Evolutionary conservation across 2,888 invertebrate genomes (phyloP).

Genomic region (Drosophila paranaensis): DNA sequence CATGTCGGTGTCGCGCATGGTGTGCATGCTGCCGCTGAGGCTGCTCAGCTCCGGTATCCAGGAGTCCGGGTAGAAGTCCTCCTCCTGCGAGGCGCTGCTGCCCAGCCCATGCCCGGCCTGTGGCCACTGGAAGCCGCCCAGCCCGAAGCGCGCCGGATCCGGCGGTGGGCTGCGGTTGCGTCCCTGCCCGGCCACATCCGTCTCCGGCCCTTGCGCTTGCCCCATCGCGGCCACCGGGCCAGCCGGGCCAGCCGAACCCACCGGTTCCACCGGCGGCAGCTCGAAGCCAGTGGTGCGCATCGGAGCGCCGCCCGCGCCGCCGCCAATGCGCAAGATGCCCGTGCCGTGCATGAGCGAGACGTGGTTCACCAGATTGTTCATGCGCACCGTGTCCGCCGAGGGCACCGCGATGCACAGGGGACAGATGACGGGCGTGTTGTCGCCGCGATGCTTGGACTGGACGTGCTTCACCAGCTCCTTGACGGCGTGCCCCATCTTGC

Average conservation of each 20-base stretch:
- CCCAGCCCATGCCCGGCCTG: not conserved
- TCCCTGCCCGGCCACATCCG: not conserved
- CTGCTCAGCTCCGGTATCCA: conserved; percentile 22
- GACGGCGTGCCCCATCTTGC: not conserved
- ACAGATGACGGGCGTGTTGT: conserved; percentile 45
- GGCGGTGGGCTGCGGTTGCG: conserved; percentile 4
- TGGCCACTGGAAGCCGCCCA: conserved; percentile 10
- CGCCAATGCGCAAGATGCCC: conserved; percentile 19
- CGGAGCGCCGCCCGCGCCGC: not conserved
- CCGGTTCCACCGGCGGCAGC: not conserved
- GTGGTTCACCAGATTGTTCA: conserved; percentile 32
- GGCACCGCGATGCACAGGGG: conserved; percentile 53
- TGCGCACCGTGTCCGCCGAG: conserved; percentile 1
- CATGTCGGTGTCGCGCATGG: conserved; percentile 25
- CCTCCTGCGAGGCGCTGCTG: conserved; percentile 34
- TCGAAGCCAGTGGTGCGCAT: conserved; percentile 11
- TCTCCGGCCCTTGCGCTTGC: not conserved
- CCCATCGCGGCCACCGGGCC: not conserved
- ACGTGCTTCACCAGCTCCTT: conserved; percentile 22
- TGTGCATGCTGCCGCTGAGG: conserved; percentile 30
- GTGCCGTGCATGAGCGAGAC: conserved; percentile 30
- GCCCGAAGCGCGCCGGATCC: not conserved
- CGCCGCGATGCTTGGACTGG: conserved; percentile 22
- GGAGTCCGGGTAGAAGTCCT: conserved; percentile 4
- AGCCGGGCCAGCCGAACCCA: no score